Evolutionary conservation across 2,113 vertebrate species (phyloP).

Genomic region (Heterochromis multidens): DNA sequence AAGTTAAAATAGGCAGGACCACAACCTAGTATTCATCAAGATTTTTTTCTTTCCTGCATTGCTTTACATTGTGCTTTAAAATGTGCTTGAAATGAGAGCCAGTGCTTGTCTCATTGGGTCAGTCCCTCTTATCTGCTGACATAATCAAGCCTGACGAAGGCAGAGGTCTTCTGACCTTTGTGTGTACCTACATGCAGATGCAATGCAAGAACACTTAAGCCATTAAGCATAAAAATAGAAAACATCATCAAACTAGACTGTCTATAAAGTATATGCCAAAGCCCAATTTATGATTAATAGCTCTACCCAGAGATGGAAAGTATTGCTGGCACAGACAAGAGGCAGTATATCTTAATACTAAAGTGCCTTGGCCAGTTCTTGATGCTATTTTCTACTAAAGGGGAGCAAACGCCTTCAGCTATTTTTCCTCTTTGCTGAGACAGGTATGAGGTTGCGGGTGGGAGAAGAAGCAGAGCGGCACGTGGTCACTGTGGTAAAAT

Average conservation of each 20-base stretch:
- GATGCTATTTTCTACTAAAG: slow-evolving; percentile 34
- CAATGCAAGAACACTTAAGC: background rate
- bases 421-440: slow-evolving; percentile 14
- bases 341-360: slow-evolving; percentile 30
- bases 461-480: background rate
- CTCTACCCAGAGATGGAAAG: background rate
- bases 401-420: slow-evolving; percentile 17
- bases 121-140: background rate
- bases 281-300: slow-evolving; percentile 38
- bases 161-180: background rate
- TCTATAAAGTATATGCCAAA: background rate
- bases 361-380: background rate
- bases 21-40: background rate
- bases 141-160: background rate
- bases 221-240: background rate
- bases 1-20: background rate
- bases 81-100: background rate
- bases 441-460: slow-evolving; percentile 2
- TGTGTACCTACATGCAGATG: background rate
- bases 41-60: background rate
- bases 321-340: slow-evolving; percentile 11
- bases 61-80: background rate
- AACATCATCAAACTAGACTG: background rate
- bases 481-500: background rate
- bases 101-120: background rate